Evolutionary conservation across 2,797 vertebrate genomes (phyloP).

Genomic region (Leptodactylus fallax): DNA sequence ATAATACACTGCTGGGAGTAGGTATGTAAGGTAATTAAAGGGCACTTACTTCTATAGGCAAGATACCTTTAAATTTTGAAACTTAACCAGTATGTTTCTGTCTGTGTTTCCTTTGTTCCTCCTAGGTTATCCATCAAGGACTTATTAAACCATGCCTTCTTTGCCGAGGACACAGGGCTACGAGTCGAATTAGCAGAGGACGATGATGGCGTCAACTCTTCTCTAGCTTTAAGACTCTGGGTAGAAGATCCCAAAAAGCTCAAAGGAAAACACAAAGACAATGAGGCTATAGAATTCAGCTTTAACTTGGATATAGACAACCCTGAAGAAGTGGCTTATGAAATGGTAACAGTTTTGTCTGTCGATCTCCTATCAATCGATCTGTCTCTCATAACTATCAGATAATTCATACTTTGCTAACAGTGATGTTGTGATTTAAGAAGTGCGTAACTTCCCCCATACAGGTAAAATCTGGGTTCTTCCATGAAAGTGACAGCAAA

Average conservation of each 20-base stretch:
- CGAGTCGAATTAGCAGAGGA: constrained; percentile 94
- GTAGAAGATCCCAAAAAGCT: constrained; percentile 96
- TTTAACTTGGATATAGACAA: constrained; percentile 91
- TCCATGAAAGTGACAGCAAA: constrained; percentile 95
- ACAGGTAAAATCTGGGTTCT: constrained; percentile 94
- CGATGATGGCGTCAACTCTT: constrained; percentile 81
- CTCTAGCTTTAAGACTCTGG: constrained; percentile 90
- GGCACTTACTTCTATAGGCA: not conserved
- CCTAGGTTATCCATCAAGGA: constrained; percentile 89
- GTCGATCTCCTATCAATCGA: not conserved
- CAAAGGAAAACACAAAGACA: constrained; percentile 98
- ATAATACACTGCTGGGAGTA: not conserved
- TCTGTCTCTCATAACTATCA: no score
- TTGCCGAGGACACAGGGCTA: constrained; percentile 93
- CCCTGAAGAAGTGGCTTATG: constrained; percentile 91
- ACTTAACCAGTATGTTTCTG: not conserved
- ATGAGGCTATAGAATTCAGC: constrained; percentile 96
- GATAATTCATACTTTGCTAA: not conserved
- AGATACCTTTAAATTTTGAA: not conserved
- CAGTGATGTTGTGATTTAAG: not conserved
- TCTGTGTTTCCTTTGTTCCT: not conserved
- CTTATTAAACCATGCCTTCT: constrained; percentile 90
- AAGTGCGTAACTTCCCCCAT: no score
- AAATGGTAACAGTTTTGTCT: constrained; percentile 84
- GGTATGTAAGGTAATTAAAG: not conserved